Evolutionary conservation across 2,797 vertebrate species (phyloP), one percentile per base, ranked within the genome.

Genomic region (Lacerta bilineata): DNA sequence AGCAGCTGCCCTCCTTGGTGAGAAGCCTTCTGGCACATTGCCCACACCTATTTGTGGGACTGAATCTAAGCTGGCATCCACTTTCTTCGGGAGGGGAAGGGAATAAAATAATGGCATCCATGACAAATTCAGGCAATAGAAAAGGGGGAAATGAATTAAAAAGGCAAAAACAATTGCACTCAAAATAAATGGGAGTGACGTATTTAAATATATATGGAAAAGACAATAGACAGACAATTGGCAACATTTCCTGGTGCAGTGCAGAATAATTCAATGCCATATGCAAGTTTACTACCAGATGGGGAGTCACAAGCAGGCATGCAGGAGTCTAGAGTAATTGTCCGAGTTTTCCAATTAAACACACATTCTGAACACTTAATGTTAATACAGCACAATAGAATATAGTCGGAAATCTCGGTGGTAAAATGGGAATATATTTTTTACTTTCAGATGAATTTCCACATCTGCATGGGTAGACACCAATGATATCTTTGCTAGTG

Each of bases 331-430:
- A 87, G 83, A 0, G 36, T 10, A 90, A 84, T 87, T 85, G 71
- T 71, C 83, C 88, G 94, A 90, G 80, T 87, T 94, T 92, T 15
- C 87, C 95, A 94, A 95, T 95, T 93, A 93, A 93, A 86, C 61
- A 92, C 59, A 76, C 88, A 27, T 68, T 84, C 36, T 61, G 94
- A 94, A 75, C 66, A 88, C 71, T 84, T 85, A 87, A 86, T 74
- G 86, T 43, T 79, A 88, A 80, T 10, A 87, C 82, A 33, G 18
- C 75, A 90, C 75, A 85, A 50, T n/a, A 23, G 79, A 93, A 92
- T 76, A 75, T 0, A 68, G 88, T 74, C 64, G 43, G 75, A 72
- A 84, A 84, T 85, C 72, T 75, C 25, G 1, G 59, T 55, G 75
- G 33, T 85, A 55, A 83, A 75, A 20, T 23, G 13, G 50, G 68